Percentiles rank a stretch among this genome's conserved stretches.
Evolutionary conservation across 1,140 invertebrate genomes (phyloP).

Genomic region (Medauroidea extradentata): DNA sequence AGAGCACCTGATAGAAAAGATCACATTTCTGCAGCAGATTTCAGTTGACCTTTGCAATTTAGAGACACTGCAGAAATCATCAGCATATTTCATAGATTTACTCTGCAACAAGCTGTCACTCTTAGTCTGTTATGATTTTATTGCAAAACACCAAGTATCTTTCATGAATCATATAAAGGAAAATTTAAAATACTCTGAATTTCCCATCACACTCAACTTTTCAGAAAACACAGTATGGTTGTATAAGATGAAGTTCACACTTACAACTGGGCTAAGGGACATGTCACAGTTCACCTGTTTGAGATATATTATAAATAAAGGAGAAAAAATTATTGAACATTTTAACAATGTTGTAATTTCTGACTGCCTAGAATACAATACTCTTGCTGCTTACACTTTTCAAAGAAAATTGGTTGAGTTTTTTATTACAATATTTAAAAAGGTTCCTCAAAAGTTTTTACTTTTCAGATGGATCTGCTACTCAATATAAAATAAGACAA

Average conservation of each 20-base stretch:
- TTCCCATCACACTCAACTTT: slow-evolving; percentile 24
- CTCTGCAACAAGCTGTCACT: slow-evolving; percentile 5
- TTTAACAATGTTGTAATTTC: slow-evolving; percentile 14
- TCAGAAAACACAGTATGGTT: slow-evolving; percentile 28
- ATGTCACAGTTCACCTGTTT: slow-evolving; percentile 30
- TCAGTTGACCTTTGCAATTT: slow-evolving; percentile 8
- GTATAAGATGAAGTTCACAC: slow-evolving; percentile 27
- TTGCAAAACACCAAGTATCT: slow-evolving; percentile 10
- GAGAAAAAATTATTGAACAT: slow-evolving; percentile 9
- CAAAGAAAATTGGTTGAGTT: slow-evolving; percentile 2
- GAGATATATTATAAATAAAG: slow-evolving; percentile 20
- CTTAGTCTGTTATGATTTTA: slow-evolving; percentile 11
- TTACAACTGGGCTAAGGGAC: slow-evolving; percentile 25
- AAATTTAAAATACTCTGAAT: slow-evolving; percentile 11
- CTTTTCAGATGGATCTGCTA: slow-evolving; percentile 30
- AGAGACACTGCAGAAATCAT: slow-evolving; percentile 11
- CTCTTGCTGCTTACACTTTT: slow-evolving; percentile 19
- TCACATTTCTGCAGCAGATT: slow-evolving; percentile 8
- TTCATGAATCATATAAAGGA: slow-evolving; percentile 15
- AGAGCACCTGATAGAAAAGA: slow-evolving; percentile 6
- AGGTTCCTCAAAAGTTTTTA: slow-evolving; percentile 20
- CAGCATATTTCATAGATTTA: slow-evolving; percentile 14
- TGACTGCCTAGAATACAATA: slow-evolving; percentile 22
- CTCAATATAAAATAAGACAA: too few species aligned
- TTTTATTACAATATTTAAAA: slow-evolving; percentile 12